Percentiles rank a stretch among this genome's conserved stretches.
phyloP scores from a whole-genome alignment of 1,140 invertebrate species.

The Scaptomyza graminum region DNA sequence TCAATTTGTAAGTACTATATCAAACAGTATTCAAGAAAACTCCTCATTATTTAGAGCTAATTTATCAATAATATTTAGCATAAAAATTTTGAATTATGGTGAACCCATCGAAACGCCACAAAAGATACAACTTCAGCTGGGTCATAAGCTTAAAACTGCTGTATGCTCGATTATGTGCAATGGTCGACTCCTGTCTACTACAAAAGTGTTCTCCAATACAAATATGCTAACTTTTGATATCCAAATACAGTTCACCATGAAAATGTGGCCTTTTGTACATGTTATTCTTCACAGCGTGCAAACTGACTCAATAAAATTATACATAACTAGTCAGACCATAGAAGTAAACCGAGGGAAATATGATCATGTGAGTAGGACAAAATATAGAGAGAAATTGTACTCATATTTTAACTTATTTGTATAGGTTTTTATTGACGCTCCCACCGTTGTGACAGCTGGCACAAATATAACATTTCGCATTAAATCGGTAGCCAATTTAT shows the following conservation, averaged over 20 bases:
- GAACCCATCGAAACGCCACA: background rate
- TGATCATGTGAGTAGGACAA: slow-evolving; percentile 13
- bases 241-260: background rate
- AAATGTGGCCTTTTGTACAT: slow-evolving; percentile 29
- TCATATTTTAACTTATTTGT: background rate
- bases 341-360: background rate
- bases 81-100: background rate
- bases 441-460: slow-evolving; percentile 5
- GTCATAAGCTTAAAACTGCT: background rate
- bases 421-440: slow-evolving; percentile 7
- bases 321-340: slow-evolving; percentile 5
- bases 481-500: slow-evolving; percentile 12
- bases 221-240: background rate
- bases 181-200: background rate
- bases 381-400: background rate
- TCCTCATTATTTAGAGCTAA: no score
- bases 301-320: background rate
- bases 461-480: slow-evolving; percentile 7
- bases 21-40: no score
- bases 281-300: slow-evolving; percentile 25
- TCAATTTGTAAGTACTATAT: slow-evolving; percentile 14
- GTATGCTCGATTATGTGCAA: slow-evolving; percentile 19
- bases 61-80: background rate
- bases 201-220: background rate
- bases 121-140: slow-evolving; percentile 2